Base-by-base conservation (phyloP, 2,113 vertebrate species). In the Indicator indicator region DNA sequence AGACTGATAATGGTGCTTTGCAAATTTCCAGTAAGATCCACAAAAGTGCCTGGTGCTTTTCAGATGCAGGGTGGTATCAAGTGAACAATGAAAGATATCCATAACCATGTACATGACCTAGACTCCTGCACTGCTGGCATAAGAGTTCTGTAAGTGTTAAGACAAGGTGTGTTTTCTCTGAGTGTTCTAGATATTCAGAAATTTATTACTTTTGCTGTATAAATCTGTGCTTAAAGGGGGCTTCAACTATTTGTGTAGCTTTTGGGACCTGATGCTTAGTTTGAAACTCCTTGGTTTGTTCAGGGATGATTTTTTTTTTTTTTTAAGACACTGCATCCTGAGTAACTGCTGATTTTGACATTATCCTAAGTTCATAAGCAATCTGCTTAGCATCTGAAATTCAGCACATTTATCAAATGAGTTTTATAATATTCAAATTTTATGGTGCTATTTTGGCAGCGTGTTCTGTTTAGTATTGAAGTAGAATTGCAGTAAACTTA, bases 51-150 rank as follows among this genome's bases (percentile, higher is more conserved):
- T 21, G 16, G 7, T 59, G 42, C 17, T 88, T 88, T 79, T 77
- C 8, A 50, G 32, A 46, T 73, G 26, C 58, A 20, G 16, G 17
- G 18, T 63, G 7, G 5, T 62, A 24, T 59, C 26, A 63, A 64
- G 6, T 27, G 19, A 74, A 42, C 19, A 0, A 0, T 13, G 11
- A 52, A 64, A 85, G 19, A 8, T 6, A 36, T 5, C 16, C 14
- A 3, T 65, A 68, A 52, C 24, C 12, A 17, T 70, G 30, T 65
- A 56, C 8, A 0, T 12, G 58, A 7, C 24, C 55, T 63, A 27
- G 36, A 42, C 13, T 62, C 23, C 10, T 46, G 2, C 16, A 14
- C 21, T 52, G n/a, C 46, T 83, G 2, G 5, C 20, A 33, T 52
- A 38, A 71, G 83, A 81, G 17, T 54, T 19, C 16, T 36, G 3